Evolutionary conservation across 2,888 invertebrate genomes (phyloP), one percentile per base, ranked within the genome.

Genomic region (Caenorhabditis sp.): DNA sequence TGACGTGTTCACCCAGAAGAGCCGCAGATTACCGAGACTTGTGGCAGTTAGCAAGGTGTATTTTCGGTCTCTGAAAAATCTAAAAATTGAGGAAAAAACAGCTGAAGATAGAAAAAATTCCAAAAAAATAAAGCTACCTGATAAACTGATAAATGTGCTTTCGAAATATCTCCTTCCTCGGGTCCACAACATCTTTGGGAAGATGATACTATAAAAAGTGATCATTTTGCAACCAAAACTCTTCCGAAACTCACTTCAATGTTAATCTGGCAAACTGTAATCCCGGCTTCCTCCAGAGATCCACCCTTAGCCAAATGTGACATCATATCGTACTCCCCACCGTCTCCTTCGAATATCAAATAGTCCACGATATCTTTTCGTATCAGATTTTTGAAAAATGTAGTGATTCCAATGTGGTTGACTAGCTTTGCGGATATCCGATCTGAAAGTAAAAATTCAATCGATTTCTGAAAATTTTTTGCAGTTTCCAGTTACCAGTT

Each of bases 261-360:
- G 24, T 81, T 81, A 22, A 81, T 77, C 18, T 81, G 81, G 40
- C 81, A 81, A 6, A 81, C 61, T 32, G 70, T 71, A 2, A 81
- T 71, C 15, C 76, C 77, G n/a, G 70, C 61, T 28, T 67, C 24
- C n/a, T 76, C 81, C 15, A 81, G 32, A 2, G 70, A 55, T 15
- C 81, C 81, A 24, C 55, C 53, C n/a, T 67, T 76, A 5, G 64
- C 70, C 3, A 81, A 32, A 56, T 76, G 76, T 0, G 69, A 32
- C 81, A 81, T 70, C 61, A 81, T 77, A 50, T 81, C 81, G 22
- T 71, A 81, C 18, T 81, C 81, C 2, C 77, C 62, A 13, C 70
- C 77, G 20, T 69, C 60, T 13, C 80, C 76, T 37, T 81, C 81
- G 13, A 81, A 65, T 0, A 81, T 40, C 51, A 77, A 44, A 22